Evolutionary conservation across 1,140 invertebrate species (phyloP).

Genomic region (Brachionus rotundiformis): DNA sequence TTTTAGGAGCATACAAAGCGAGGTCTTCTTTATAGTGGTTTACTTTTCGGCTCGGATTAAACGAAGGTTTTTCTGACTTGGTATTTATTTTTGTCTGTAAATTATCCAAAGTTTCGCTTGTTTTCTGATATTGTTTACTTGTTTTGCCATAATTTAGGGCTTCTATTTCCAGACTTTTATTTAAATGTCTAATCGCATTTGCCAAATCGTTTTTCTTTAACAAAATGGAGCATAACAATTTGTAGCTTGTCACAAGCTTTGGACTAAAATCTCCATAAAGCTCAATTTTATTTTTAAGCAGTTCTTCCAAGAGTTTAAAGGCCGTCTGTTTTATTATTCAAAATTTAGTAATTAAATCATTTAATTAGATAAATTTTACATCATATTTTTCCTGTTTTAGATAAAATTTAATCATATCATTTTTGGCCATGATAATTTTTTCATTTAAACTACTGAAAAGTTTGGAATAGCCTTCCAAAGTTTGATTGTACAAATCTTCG

Average conservation of each 20-base stretch:
- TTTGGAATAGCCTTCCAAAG: not conserved
- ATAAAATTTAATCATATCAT: conserved; percentile 17
- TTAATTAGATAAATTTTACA: not conserved
- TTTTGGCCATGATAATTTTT: not conserved
- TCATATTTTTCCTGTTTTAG: conserved; percentile 25
- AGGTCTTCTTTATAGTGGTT: conserved; percentile 9
- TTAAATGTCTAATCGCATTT: not conserved
- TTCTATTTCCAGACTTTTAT: conserved; percentile 32
- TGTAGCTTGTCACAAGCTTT: not conserved
- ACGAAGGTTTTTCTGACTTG: not conserved
- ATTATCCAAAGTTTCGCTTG: not conserved
- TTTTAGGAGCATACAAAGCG: not conserved
- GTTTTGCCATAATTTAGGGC: conserved; percentile 22
- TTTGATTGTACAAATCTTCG: conserved; percentile 17
- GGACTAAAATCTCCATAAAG: conserved; percentile 31
- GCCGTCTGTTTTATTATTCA: too few relatives aligned
- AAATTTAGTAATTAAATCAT: not conserved
- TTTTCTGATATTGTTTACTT: not conserved
- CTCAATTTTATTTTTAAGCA: not conserved
- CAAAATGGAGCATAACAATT: not conserved
- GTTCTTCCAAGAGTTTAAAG: not conserved
- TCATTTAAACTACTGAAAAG: not conserved
- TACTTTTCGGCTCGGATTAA: not conserved
- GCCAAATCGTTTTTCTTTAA: conserved; percentile 2
- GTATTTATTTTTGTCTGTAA: not conserved